Conservation (phyloP, 2,888 invertebrate species). For the Lasius platythorax region DNA sequence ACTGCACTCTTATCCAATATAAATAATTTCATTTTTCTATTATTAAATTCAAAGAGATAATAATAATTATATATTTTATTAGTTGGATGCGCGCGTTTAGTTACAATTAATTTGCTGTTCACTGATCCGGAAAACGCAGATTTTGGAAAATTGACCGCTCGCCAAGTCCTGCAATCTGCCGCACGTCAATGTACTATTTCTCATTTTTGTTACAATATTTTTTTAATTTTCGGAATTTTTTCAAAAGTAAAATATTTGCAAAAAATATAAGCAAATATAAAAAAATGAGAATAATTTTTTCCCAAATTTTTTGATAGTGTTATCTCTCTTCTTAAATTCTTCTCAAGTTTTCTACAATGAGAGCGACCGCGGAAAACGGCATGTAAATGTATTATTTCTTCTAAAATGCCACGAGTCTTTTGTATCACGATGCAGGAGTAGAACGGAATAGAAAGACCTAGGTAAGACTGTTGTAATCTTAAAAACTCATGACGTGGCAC, state of each 20-base stretch:
- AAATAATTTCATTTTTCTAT: neutral
- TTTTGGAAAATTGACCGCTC: neutral
- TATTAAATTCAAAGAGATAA: neutral
- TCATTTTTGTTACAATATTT: neutral
- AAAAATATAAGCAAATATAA: neutral
- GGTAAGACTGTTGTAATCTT: constrained; percentile 31
- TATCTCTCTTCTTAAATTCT: neutral
- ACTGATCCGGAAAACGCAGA: neutral
- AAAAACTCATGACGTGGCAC: constrained; percentile 34
- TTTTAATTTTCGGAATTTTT: neutral
- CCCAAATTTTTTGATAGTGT: neutral
- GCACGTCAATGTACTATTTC: neutral
- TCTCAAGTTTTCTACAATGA: neutral
- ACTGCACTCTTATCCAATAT: neutral
- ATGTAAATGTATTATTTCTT: constrained; percentile 20
- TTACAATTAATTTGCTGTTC: neutral
- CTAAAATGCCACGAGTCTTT: constrained; percentile 37
- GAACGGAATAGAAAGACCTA: constrained; percentile 17
- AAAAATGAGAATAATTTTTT: neutral
- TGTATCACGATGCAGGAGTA: constrained; percentile 20
- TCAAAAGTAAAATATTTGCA: too few relatives aligned
- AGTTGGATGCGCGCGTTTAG: neutral
- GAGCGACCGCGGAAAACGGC: neutral
- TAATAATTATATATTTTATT: too few relatives aligned
- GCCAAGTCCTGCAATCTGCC: neutral